These are phyloP conservation scores for Tetramorium bicarinatum DNA, from an alignment of 2,888 invertebrate genomes.

Conservation along the genomic window DNA sequence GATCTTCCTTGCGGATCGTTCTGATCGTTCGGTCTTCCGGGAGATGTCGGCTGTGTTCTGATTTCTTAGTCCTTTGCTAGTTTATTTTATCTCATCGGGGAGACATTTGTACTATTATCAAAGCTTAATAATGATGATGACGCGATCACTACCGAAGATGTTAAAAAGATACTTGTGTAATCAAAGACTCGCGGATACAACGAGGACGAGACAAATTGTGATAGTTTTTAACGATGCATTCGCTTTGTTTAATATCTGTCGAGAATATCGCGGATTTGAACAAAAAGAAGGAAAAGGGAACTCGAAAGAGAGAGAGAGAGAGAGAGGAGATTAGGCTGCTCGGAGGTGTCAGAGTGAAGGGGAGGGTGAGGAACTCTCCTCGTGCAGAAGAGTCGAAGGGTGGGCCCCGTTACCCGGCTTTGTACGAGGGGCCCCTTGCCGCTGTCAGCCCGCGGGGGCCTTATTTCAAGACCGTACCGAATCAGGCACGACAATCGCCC, in stretches of 20 bases:
- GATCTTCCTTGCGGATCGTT: conserved; percentile 18
- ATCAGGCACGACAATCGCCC: conserved; percentile 84
- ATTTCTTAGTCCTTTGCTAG: not conserved
- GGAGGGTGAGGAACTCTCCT: conserved; percentile 60
- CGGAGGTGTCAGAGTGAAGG: conserved; percentile 72
- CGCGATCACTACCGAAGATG: not conserved
- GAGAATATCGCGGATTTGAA: conserved; percentile 29
- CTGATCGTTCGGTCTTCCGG: conserved; percentile 24
- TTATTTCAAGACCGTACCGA: conserved; percentile 82
- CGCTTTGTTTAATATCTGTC: conserved; percentile 13
- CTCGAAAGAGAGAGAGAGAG: conserved; percentile 71
- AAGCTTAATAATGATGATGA: not conserved
- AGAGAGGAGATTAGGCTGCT: conserved; percentile 76
- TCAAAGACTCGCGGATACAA: not conserved
- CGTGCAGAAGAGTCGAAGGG: conserved; percentile 74
- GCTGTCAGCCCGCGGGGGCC: conserved; percentile 82
- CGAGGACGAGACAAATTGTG: conserved; percentile 12
- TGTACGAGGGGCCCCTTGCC: conserved; percentile 77
- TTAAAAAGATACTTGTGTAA: not conserved
- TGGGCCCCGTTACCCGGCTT: conserved; percentile 80
- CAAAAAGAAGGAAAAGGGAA: conserved; percentile 50
- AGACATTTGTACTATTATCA: not conserved
- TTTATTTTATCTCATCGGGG: conserved; percentile 14
- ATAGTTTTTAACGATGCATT: conserved; percentile 21
- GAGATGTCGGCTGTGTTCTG: conserved; percentile 34